A percentile compares a stretch with the other conserved stretches of the same genome.
phyloP scores from a whole-genome alignment of 2,888 invertebrate species.

The Oligia fasciuncula region DNA sequence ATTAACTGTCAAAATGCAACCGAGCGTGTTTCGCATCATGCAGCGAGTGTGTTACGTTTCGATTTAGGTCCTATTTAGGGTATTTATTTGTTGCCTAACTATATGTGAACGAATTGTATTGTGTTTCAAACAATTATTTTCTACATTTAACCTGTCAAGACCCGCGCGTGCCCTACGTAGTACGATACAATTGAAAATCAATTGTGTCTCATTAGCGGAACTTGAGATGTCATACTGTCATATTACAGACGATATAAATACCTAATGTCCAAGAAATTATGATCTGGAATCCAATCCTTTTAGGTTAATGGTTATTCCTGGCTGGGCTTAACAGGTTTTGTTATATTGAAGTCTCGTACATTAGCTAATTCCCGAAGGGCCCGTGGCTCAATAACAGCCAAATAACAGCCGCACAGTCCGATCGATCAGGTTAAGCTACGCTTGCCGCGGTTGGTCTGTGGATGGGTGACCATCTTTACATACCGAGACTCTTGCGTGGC shows the following conservation, averaged over 20 bases:
- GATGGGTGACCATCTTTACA: too few species aligned
- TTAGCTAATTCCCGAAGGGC: conserved; percentile 1
- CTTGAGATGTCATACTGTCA: not conserved
- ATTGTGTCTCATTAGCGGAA: too few species aligned
- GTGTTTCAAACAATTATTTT: not conserved
- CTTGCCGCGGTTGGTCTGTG: too few species aligned
- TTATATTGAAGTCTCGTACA: not conserved
- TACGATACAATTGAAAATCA: too few species aligned
- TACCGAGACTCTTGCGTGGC: too few species aligned
- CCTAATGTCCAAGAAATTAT: not conserved
- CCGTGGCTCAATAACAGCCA: too few species aligned
- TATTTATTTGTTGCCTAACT: not conserved
- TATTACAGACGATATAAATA: not conserved
- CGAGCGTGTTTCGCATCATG: conserved; percentile 12
- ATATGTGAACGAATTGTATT: not conserved
- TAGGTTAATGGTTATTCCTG: not conserved
- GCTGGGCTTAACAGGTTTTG: not conserved
- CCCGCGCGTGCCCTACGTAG: too few species aligned
- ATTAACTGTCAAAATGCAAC: conserved; percentile 34
- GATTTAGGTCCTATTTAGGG: not conserved
- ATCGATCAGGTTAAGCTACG: too few species aligned
- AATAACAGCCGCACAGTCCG: too few species aligned
- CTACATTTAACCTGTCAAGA: too few species aligned
- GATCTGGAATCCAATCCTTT: not conserved
- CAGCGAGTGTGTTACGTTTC: not conserved